Conservation (phyloP, 2,797 vertebrate genomes). For the Lacerta viridis region DNA sequence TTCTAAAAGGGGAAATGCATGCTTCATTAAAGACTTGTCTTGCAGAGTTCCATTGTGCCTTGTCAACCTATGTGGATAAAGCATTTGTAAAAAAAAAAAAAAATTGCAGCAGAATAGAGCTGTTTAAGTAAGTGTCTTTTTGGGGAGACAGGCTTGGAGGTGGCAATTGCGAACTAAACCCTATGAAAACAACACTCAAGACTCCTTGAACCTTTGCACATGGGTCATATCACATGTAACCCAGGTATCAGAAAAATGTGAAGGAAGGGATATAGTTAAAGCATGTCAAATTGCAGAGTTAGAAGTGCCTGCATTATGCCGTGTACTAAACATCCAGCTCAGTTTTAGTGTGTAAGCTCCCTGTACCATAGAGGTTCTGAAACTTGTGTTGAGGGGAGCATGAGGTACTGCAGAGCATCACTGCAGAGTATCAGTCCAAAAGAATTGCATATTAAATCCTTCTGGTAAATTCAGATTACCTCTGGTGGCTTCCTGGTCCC, state of each 20-base stretch:
- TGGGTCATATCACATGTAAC: neutral
- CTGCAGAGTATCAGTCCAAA: neutral
- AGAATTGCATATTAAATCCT: neutral
- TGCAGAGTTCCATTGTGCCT: neutral
- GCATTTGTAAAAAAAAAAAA: neutral
- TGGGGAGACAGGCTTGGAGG: neutral
- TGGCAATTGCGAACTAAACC: neutral
- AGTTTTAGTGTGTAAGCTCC: neutral
- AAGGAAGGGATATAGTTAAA: neutral
- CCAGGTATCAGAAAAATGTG: neutral
- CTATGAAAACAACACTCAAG: neutral
- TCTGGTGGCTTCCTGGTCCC: neutral
- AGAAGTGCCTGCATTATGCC: neutral
- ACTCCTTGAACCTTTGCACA: neutral
- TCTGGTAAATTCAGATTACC: neutral
- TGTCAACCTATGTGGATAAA: conserved; percentile 8
- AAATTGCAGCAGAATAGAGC: neutral
- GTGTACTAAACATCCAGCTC: neutral
- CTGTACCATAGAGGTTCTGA: neutral
- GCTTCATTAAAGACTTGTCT: neutral
- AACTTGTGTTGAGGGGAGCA: neutral
- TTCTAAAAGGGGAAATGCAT: neutral
- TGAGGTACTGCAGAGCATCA: neutral
- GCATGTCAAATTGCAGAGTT: neutral
- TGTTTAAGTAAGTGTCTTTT: neutral